phyloP scores from a whole-genome alignment of 2,113 vertebrate genomes.

The Dasyprocta punctata region DNA sequence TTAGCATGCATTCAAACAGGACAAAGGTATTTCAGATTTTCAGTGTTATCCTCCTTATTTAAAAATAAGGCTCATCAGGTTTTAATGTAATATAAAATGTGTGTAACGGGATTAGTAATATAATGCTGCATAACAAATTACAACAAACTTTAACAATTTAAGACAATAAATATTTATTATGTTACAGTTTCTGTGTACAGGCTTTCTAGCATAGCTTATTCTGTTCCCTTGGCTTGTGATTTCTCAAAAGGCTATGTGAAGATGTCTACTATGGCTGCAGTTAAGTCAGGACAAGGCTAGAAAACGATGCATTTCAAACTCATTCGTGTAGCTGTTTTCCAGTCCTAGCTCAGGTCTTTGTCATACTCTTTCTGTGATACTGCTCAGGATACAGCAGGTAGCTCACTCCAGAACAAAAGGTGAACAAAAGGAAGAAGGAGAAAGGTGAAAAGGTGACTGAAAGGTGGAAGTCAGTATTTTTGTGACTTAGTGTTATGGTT shows the following conservation, averaged over 20 bases:
- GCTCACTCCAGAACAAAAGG: not conserved
- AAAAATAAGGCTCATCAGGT: not conserved
- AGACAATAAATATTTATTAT: not conserved
- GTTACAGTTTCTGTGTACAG: not conserved
- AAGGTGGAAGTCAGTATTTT: not conserved
- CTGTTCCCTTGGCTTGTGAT: not conserved
- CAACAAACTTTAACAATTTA: not conserved
- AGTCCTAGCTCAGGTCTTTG: not conserved
- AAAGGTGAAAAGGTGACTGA: too few species aligned
- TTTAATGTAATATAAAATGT: not conserved
- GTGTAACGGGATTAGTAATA: not conserved
- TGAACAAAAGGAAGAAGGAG: not conserved
- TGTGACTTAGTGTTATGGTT: not conserved
- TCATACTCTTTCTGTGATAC: not conserved
- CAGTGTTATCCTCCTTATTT: not conserved
- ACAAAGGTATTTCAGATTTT: conserved; percentile 10
- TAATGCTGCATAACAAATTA: not conserved
- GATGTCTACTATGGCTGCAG: not conserved
- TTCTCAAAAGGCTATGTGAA: not conserved
- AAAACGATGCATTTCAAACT: not conserved
- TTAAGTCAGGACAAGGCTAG: not conserved
- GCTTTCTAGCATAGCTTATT: not conserved
- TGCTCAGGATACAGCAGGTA: not conserved
- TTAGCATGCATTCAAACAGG: not conserved
- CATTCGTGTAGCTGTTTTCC: not conserved